Conservation (phyloP, 2,113 vertebrate genomes). For the Aptenodytes forsteri region DNA sequence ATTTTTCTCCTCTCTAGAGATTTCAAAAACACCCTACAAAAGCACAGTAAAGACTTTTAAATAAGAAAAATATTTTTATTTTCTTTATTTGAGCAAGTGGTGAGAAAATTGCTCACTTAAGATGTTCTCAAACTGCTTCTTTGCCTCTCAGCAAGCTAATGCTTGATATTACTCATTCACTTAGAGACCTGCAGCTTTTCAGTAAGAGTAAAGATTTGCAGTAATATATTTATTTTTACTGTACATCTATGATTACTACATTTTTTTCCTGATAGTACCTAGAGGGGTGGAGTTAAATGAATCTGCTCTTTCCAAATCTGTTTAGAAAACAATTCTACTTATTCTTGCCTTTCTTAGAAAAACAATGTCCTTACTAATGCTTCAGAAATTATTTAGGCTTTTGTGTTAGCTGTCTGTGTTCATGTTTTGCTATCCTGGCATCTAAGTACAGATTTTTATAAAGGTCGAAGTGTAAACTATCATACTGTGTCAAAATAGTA, state of each 20-base stretch:
- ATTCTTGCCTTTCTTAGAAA: not conserved
- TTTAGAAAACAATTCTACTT: not conserved
- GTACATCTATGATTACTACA: not conserved
- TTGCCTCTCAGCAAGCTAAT: not conserved
- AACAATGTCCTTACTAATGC: not conserved
- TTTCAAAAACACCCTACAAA: not conserved
- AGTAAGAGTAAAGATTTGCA: conserved; percentile 22
- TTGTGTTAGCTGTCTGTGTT: not conserved
- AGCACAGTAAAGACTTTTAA: not conserved
- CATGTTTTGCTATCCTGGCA: not conserved
- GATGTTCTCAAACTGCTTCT: not conserved
- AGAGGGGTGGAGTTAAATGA: not conserved
- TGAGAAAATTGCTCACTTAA: not conserved
- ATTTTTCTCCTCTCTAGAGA: not conserved
- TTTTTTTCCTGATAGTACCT: not conserved
- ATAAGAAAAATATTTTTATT: not conserved
- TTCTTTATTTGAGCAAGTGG: not conserved
- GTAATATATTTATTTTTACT: conserved; percentile 14
- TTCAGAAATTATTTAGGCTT: not conserved
- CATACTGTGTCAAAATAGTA: not conserved
- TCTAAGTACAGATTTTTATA: not conserved
- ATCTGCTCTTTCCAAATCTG: not conserved
- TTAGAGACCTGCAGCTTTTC: not conserved
- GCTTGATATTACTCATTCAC: conserved; percentile 1
- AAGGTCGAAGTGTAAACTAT: not conserved